Base-by-base conservation (phyloP, 1,140 invertebrate species). In the Pemphigus obesinymphae region DNA sequence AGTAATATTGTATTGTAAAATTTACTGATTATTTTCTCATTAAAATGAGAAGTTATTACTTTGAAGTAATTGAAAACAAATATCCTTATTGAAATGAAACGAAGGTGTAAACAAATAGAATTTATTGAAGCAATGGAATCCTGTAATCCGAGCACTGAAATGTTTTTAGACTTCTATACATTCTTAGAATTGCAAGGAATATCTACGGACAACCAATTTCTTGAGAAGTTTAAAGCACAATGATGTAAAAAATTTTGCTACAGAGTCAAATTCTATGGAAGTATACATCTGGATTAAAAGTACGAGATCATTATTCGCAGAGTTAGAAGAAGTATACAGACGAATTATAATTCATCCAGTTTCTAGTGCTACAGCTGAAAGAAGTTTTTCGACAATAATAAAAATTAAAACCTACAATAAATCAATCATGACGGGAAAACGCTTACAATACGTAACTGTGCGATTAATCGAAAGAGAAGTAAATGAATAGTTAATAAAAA, bases 261-360 rank as follows among this genome's bases (percentile, higher is more conserved):
- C 40, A 72, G 68, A 72, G 10, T 72, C 68, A 40, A 72, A 72
- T 45, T 43, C 11, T 26, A 72, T 43, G 17, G 68, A 70, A 70
- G 15, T n/a, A 8, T 70, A 70, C 20, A 58, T 58, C 6, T 5
- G 8, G 23, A 58, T 58, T 58, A 58, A 58, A 58, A 26, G 11
- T 20, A 58, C 23, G 15, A 20, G 15, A 3, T 7, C 13, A 48
- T 48, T 2, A 15, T 23, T 58, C 23, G 8, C 23, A 26, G 5
- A 58, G 15, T 10, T 58, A 26, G 15, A 58, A n/a, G n/a, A 58
- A 58, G 55, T 58, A 82, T 82, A 83, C 82, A 83, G 61, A 76
- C 80, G 84, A 70, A 86, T 84, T 80, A 85, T 85, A 61, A 85
- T 83, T 83, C 85, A 84, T 82, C 84, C 85, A 83, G 85, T 85